Evolutionary conservation across 1,140 invertebrate genomes (phyloP), one percentile per base, ranked within the genome.

Genomic region (Reticulitermes speratus): DNA sequence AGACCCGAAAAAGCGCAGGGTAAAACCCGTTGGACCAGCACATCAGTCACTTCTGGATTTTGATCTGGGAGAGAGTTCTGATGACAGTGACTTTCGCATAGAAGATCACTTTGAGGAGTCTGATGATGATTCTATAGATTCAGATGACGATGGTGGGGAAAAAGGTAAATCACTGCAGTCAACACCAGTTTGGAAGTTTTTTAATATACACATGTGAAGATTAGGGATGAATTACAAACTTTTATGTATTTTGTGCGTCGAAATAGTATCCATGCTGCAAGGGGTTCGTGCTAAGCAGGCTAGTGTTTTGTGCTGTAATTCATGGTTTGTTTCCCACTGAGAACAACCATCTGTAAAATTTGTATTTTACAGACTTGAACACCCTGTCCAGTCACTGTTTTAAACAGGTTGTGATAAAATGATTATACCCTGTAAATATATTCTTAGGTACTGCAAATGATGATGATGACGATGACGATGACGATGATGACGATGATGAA

Each of bases 61-160:
- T 90, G 97, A 97, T 92, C 91, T 96, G 85, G 97, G 95, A 65
- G 97, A 98, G 90, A 98, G 97, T 91, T 98, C 97, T 16, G 97
- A 98, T 90, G 98, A 99, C 90, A 98, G 97, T 88, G 98, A 99
- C 91, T 99, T 98, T 92, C 93, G 97, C 86, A 97, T 98, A 87
- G 96, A 97, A 91, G 96, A 97, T 90, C 96, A 97, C 88, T 94
- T 94, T 82, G 94, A 96, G 88, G 94, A 95, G 87, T 95, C 94
- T 89, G 95, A 95, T 90, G 92, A 94, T 90, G 92, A 94, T 90
- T 94, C 93, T 9, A 90, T 93, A 16, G 92, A 94, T 88, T 92
- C 92, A 23, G 90, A 92, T 86, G 92, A 92, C 84, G 88, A 86
- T 81, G 86, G 88, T 52, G 86, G 88, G 21, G 83, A 30, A 52